Evolutionary conservation across 2,113 vertebrate genomes (phyloP).

Genomic region (Cebus imitator): DNA sequence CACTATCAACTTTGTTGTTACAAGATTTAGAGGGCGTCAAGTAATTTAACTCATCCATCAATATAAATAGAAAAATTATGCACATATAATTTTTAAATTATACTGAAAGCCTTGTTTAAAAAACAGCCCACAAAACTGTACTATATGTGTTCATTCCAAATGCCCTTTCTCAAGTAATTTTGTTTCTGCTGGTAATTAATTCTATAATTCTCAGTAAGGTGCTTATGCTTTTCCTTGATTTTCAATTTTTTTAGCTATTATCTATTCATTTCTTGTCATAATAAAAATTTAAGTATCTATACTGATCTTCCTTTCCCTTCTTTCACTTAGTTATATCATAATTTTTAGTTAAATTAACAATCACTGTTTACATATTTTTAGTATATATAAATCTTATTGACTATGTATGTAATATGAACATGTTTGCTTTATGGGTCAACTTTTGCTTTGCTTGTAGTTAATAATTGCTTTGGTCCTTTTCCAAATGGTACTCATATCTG

Average conservation of each 20-base stretch:
- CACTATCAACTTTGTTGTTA: background rate
- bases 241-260: background rate
- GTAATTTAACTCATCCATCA: background rate
- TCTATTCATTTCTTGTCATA: background rate
- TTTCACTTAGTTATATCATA: background rate
- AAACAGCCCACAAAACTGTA: background rate
- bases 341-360: background rate
- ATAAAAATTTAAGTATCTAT: background rate
- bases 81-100: background rate
- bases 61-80: background rate
- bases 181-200: background rate
- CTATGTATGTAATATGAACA: background rate
- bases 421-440: background rate
- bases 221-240: background rate
- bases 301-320: background rate
- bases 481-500: background rate
- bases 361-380: background rate
- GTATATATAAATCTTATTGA: background rate
- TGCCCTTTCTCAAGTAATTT: background rate
- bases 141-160: background rate
- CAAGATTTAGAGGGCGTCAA: background rate
- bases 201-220: background rate
- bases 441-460: constrained; percentile 16
- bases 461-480: background rate
- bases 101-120: background rate